Conservation (phyloP, 2,113 vertebrate genomes). For the Psittacula cyanocephala region DNA sequence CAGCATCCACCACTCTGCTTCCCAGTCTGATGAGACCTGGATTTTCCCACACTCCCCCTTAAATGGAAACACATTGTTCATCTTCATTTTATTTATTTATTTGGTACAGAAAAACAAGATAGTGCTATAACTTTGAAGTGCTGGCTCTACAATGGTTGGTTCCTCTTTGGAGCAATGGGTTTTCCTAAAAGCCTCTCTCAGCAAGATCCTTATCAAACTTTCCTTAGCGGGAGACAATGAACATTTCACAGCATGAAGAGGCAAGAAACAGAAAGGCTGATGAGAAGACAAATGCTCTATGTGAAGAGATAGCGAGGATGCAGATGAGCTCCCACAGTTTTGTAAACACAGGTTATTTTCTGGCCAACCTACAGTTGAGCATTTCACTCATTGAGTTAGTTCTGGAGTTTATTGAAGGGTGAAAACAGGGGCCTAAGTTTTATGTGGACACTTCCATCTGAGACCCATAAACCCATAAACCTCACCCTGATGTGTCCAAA, state of each 20-base stretch:
- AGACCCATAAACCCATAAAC: background rate
- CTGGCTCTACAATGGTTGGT: slow-evolving; percentile 45
- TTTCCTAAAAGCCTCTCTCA: slow-evolving; percentile 66
- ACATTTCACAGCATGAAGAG: slow-evolving; percentile 57
- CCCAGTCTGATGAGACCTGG: slow-evolving; percentile 63
- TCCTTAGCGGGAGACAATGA: slow-evolving; percentile 68
- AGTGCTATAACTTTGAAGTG: slow-evolving; percentile 69
- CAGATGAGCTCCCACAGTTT: background rate
- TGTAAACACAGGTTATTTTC: slow-evolving; percentile 43
- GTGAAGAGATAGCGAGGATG: background rate
- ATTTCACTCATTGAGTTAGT: background rate
- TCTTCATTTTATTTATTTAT: slow-evolving; percentile 70
- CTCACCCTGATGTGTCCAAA: background rate
- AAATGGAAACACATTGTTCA: slow-evolving; percentile 73
- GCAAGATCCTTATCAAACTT: slow-evolving; percentile 73
- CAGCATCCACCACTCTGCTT: background rate
- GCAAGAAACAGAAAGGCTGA: background rate
- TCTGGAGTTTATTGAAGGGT: background rate
- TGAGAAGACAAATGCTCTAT: slow-evolving; percentile 1
- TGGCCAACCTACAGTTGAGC: background rate
- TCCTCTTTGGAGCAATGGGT: slow-evolving; percentile 61
- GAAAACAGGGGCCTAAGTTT: background rate
- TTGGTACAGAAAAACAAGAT: slow-evolving; percentile 67
- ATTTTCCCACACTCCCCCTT: slow-evolving; percentile 71
- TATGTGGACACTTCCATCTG: background rate